phyloP scores from a whole-genome alignment of 1,140 invertebrate species.

The Polypedilum vanderplanki region DNA sequence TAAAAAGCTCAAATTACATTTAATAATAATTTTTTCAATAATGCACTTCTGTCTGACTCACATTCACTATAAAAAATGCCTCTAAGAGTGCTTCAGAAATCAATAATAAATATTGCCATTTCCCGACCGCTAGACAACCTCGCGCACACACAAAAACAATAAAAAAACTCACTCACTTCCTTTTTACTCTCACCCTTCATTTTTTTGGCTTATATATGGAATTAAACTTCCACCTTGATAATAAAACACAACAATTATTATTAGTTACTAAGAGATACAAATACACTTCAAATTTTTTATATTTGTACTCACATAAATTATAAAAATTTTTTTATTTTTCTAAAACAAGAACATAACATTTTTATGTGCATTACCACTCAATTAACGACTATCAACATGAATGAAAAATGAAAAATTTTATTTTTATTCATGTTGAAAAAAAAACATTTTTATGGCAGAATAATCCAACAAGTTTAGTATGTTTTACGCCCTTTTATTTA shows the following conservation, averaged over 20 bases:
- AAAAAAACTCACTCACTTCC: too few relatives aligned
- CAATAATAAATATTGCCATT: background rate
- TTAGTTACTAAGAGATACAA: background rate
- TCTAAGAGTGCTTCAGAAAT: background rate
- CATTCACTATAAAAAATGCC: background rate
- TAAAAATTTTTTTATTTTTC: too few relatives aligned
- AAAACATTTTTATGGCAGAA: background rate
- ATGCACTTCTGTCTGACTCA: background rate
- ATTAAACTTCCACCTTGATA: background rate
- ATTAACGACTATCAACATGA: slow-evolving; percentile 7
- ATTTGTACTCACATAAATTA: background rate
- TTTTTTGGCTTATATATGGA: background rate
- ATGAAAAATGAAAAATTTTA: background rate
- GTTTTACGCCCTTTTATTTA: background rate
- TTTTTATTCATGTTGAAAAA: too few relatives aligned
- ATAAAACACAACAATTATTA: background rate
- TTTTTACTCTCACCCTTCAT: background rate
- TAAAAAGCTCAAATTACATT: too few relatives aligned
- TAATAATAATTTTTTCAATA: too few relatives aligned
- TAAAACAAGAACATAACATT: too few relatives aligned
- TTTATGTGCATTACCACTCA: slow-evolving; percentile 6
- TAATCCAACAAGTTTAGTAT: background rate
- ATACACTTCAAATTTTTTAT: background rate
- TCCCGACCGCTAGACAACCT: background rate
- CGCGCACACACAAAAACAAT: background rate